Conservation (phyloP, 2,888 invertebrate genomes). For the Leptura quadrifasciata region DNA sequence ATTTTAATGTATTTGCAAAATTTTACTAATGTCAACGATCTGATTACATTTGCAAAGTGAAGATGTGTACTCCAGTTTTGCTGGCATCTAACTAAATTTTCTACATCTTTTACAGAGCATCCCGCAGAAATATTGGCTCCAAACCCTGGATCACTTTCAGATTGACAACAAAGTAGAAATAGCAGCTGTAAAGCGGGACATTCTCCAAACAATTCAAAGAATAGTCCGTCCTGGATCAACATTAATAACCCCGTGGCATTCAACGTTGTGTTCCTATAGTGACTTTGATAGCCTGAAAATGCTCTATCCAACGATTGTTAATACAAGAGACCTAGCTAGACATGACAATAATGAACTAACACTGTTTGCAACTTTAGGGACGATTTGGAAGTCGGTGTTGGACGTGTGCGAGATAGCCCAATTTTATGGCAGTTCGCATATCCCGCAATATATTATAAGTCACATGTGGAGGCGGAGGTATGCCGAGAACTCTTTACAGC, state of each 20-base stretch:
- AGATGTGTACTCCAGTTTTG: too few relatives aligned
- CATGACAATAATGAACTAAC: constrained; percentile 58
- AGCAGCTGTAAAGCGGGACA: constrained; percentile 49
- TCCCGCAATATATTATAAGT: constrained; percentile 67
- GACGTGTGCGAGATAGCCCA: constrained; percentile 77
- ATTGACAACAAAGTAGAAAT: constrained; percentile 47
- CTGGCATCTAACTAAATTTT: too few relatives aligned
- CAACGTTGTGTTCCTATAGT: constrained; percentile 60
- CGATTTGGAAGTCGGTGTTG: constrained; percentile 81
- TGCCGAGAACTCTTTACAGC: constrained; percentile 60
- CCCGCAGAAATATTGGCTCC: constrained; percentile 68
- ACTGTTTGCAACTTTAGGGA: constrained; percentile 73
- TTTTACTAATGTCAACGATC: too few relatives aligned
- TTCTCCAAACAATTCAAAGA: constrained; percentile 58
- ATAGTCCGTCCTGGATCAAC: constrained; percentile 70
- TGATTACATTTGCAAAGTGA: too few relatives aligned
- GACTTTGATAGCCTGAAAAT: constrained; percentile 57
- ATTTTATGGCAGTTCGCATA: constrained; percentile 65
- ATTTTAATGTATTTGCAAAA: too few relatives aligned
- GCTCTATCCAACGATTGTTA: constrained; percentile 61
- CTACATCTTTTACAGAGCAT: constrained; percentile 60
- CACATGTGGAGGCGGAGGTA: constrained; percentile 70
- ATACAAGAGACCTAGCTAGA: constrained; percentile 58
- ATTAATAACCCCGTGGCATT: constrained; percentile 67
- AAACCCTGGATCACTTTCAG: constrained; percentile 60